Evolutionary conservation across 2,888 invertebrate species (phyloP), one percentile per base, ranked within the genome.

Genomic region (Leptothorax acervorum): DNA sequence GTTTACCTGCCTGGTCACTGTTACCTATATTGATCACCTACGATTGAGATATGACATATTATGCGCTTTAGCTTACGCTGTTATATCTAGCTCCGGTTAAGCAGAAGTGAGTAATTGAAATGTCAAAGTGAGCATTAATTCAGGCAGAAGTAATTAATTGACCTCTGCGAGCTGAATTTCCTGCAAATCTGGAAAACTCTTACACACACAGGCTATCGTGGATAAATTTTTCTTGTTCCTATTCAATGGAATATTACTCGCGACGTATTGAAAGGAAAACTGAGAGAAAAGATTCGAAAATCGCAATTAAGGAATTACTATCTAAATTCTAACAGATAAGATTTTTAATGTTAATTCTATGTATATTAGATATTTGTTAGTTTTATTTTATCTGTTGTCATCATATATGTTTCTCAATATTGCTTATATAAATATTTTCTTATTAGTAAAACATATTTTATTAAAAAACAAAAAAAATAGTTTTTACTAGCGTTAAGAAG

Each of bases 11-110:
- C 4, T 6, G 35, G 18, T 53, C n/a, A 28, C 55, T 39, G 15
- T 57, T 57, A 60, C n/a, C 73, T 71, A 70, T 45, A 79, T 73
- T 23, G 28, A 79, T 71, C 60, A 60, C 18, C 45, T n/a, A 53
- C 42, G 18, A 57, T 71, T 31, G 57, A n/a, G 60, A 48, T 31
- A 79, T 48, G 70, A 57, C 68, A 45, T 55, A 51, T 60, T 73
- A 23, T 23, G 15, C 35, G 53, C 23, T 39, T 39, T 68, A 70
- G 63, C 28, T 35, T 68, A 73, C 23, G n/a, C 9, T 23, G 60
- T 71, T 73, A 42, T 60, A 73, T 60, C 12, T 73, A 73, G 45
- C 48, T 60, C 39, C 5, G 23, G 23, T 73, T 73, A 60, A 60
- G 18, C 12, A 48, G 28, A 8, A 48, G 23, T 48, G 78, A 78